phyloP scores from a whole-genome alignment of 2,888 invertebrate genomes.

The Julus scandinavius region DNA sequence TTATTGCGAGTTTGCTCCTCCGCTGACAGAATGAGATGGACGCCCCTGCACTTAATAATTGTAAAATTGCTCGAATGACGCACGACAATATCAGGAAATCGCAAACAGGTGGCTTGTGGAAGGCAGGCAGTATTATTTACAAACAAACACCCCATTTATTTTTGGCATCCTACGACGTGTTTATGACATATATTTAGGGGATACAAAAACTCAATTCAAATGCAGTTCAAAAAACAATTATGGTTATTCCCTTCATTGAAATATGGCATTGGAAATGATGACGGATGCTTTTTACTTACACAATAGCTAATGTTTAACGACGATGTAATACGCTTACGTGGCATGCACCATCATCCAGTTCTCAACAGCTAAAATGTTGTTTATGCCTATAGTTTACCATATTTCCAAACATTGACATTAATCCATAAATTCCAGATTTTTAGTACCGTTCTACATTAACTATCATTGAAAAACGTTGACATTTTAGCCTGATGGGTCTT shows the following conservation, averaged over 20 bases:
- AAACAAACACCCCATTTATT: background rate
- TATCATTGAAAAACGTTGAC: too few species aligned
- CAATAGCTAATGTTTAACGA: background rate
- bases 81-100: conserved; percentile 33
- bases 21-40: conserved; percentile 11
- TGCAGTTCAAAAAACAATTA: background rate
- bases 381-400: too few species aligned
- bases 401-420: too few species aligned
- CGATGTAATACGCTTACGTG: background rate
- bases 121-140: conserved; percentile 13
- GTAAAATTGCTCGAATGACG: conserved; percentile 33
- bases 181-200: background rate
- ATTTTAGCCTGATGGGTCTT: too few species aligned
- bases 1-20: background rate
- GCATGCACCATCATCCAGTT: too few species aligned
- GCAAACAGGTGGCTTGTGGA: conserved; percentile 4
- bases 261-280: background rate
- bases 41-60: conserved; percentile 15
- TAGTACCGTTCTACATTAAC: too few species aligned
- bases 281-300: background rate
- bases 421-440: too few species aligned
- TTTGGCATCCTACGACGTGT: conserved; percentile 2
- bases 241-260: background rate
- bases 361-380: too few species aligned
- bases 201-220: background rate